Conservation (phyloP, 1,140 invertebrate genomes). For the Rhizoglyphus robini region DNA sequence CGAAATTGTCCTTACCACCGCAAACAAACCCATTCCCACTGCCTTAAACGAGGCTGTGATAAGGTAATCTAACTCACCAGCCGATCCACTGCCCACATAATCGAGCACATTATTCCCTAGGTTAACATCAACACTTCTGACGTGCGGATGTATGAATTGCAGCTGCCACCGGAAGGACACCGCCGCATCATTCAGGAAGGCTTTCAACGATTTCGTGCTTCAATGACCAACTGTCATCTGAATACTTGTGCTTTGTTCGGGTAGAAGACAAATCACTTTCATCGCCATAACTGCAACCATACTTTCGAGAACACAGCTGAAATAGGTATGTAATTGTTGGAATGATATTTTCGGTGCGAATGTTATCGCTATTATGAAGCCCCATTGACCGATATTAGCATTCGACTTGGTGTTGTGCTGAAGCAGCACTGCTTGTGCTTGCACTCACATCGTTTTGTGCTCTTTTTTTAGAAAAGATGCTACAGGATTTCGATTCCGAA, state of each 20-base stretch:
- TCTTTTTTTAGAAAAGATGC: background rate
- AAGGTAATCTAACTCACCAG: conserved; percentile 1
- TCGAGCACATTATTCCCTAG: too few relatives aligned
- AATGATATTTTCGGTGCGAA: background rate
- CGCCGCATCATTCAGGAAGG: conserved; percentile 96
- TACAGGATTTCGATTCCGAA: conserved; percentile 1
- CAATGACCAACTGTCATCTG: conserved; percentile 75
- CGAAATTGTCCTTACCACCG: conserved; percentile 76
- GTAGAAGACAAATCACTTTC: conserved; percentile 94
- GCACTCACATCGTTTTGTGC: background rate
- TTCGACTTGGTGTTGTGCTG: too few relatives aligned
- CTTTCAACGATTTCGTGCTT: conserved; percentile 76
- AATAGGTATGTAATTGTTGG: conserved; percentile 62
- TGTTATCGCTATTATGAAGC: background rate
- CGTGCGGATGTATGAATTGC: conserved; percentile 97
- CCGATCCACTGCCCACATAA: background rate
- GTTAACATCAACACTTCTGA: conserved; percentile 97
- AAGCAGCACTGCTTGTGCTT: background rate
- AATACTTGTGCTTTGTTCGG: conserved; percentile 76
- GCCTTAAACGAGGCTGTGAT: conserved; percentile 51
- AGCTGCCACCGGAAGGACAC: conserved; percentile 96
- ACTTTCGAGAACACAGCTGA: conserved; percentile 98
- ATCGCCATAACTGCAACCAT: conserved; percentile 73
- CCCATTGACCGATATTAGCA: background rate
- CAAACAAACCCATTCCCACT: conserved; percentile 93